A percentile compares a stretch with the other conserved stretches of the same genome.
Evolutionary conservation across 2,888 invertebrate species (phyloP).

Genomic region (Melanotus villosus): DNA sequence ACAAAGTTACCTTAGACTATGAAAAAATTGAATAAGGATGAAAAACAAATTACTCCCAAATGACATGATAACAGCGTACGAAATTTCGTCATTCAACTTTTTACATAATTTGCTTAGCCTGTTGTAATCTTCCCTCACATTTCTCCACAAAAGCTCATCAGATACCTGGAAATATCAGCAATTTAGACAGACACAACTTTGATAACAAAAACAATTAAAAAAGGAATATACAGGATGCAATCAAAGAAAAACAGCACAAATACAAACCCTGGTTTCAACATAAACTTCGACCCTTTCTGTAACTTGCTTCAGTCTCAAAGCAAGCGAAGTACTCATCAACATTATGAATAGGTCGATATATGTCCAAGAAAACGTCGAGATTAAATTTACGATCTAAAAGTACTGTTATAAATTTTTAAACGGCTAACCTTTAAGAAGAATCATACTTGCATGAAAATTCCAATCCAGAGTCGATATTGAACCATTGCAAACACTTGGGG

Average conservation of each 20-base stretch:
- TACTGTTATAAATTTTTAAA: too few relatives aligned
- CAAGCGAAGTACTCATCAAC: slow-evolving; percentile 78
- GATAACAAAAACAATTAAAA: too few relatives aligned
- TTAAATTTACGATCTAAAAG: slow-evolving; percentile 67
- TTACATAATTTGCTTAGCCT: slow-evolving; percentile 74
- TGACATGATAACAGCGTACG: slow-evolving; percentile 76
- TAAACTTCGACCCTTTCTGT: slow-evolving; percentile 45
- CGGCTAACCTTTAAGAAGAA: too few relatives aligned
- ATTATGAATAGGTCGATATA: slow-evolving; percentile 83
- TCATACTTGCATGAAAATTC: slow-evolving; percentile 60
- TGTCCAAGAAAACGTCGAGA: slow-evolving; percentile 81
- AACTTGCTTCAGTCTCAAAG: slow-evolving; percentile 75
- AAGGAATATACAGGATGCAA: too few relatives aligned
- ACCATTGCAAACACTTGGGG: slow-evolving; percentile 70
- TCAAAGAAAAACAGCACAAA: too few relatives aligned
- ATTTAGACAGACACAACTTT: neutral
- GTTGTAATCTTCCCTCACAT: slow-evolving; percentile 76
- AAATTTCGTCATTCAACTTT: slow-evolving; percentile 73
- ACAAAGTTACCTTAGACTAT: slow-evolving; percentile 70
- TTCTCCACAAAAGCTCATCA: slow-evolving; percentile 76
- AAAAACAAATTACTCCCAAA: slow-evolving; percentile 80
- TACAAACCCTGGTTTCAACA: slow-evolving; percentile 19
- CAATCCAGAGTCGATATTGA: slow-evolving; percentile 68
- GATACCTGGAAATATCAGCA: slow-evolving; percentile 66
- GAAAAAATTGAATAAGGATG: slow-evolving; percentile 79